Percentiles rank a stretch among this genome's conserved stretches.
Evolutionary conservation across 2,113 vertebrate species (phyloP).

Genomic region (Prolemur simus): DNA sequence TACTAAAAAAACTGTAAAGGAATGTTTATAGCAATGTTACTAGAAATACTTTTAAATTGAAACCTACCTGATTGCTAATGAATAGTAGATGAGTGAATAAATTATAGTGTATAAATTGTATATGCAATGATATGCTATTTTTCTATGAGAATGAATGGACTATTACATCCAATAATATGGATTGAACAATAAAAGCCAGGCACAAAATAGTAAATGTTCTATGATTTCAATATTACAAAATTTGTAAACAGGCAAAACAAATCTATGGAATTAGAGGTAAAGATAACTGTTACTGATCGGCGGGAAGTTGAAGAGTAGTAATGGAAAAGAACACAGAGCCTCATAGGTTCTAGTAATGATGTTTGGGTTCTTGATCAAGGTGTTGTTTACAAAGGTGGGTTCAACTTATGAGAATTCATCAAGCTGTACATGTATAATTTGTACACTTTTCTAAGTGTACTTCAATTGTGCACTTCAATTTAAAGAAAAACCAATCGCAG

Average conservation of each 20-base stretch:
- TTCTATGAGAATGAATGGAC: neutral
- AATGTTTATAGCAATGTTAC: neutral
- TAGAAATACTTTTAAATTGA: neutral
- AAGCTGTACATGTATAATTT: neutral
- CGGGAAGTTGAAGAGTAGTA: fast-evolving
- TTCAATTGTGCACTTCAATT: neutral
- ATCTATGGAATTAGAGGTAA: neutral
- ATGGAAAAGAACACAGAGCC: neutral
- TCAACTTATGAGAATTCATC: neutral
- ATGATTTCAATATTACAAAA: neutral
- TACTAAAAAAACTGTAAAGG: neutral
- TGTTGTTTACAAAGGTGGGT: neutral
- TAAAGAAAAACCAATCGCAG: neutral
- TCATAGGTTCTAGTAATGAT: neutral
- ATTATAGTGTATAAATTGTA: neutral
- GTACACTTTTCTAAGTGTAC: neutral
- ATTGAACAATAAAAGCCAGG: neutral
- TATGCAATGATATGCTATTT: neutral
- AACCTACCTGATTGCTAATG: neutral
- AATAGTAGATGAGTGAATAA: neutral
- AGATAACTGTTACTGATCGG: neutral
- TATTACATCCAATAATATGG: neutral
- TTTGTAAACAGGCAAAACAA: neutral
- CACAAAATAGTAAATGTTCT: neutral
- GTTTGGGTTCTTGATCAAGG: neutral